Base-by-base conservation (phyloP, 1,140 invertebrate genomes). In the Bombus waltoni region DNA sequence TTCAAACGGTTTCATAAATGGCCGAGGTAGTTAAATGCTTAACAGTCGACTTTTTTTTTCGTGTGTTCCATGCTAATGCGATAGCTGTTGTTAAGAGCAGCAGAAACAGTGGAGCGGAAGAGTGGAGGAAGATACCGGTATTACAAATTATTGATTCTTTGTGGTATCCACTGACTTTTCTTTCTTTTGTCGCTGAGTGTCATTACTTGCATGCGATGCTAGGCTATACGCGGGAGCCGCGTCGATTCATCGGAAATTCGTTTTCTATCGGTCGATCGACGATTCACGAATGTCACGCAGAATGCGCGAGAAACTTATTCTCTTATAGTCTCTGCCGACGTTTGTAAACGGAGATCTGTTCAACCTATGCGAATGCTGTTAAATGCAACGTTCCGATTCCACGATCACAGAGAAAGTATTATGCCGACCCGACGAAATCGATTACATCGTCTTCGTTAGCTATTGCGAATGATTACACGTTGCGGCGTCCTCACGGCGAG, bases 61-160 rank as follows among this genome's bases (percentile, higher is more conserved):
- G 59, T 32, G 2, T 3, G 42, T 13, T 38, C 38, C 13, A 22
- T 9, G 47, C 9, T 44, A 44, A 59, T 57, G 3, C 9, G 44
- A 25, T 38, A 28, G 4, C 38, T 5, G 32, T 22, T 68, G 47
- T 22, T 18, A 57, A 25, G 15, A 28, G 8, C n/a, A 70, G 15
- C 0, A 22, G 13, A 25, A 32, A 35, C 65, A 35, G 59, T 13
- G 32, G 40, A n/a, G 35, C 15, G 6, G 5, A 22, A 28, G 38
- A 38, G 68, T 47, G 53, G 53, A 80, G 22, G 53, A 71, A 71
- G 40, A 42, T 80, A 80, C 66, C 83, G 83, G 68, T 85, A 85
- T 53, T 62, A 53, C 47, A 42, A 72, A 85, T 80, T 85, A 85
- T 85, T 68, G 35, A 80, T 85, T 53, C 40, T n/a, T 59, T 32